A percentile compares a stretch with the other conserved stretches of the same genome.
These are phyloP conservation scores for Neomorphus geoffroyi DNA, from an alignment of 2,797 vertebrate species.

Conservation along the genomic window DNA sequence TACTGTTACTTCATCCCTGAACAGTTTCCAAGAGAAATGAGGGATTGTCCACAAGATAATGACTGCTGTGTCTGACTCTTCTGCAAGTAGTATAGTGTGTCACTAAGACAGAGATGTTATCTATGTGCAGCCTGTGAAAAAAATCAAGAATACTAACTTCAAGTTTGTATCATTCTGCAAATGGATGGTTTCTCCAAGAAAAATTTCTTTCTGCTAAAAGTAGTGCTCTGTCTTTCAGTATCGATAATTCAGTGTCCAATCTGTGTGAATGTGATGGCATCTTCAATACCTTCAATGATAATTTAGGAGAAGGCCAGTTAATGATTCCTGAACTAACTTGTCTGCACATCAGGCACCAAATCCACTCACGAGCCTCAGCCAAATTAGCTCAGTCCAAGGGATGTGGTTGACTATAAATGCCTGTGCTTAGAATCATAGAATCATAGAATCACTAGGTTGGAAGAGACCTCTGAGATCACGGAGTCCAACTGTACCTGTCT, in stretches of 20 bases:
- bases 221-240: background rate
- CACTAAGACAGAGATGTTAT: conserved; percentile 1
- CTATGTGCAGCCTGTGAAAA: conserved; percentile 2
- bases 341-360: background rate
- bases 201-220: background rate
- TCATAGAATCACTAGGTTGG: too few species aligned
- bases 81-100: conserved; percentile 28
- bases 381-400: background rate
- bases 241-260: background rate
- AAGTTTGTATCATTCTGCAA: background rate
- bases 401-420: accelerated
- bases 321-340: background rate
- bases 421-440: too few species aligned
- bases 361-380: background rate
- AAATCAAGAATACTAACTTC: background rate
- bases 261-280: background rate
- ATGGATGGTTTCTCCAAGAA: background rate
- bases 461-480: too few species aligned
- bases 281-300: background rate
- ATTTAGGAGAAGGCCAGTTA: background rate
- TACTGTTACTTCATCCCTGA: conserved; percentile 71
- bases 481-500: too few species aligned
- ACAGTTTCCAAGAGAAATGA: conserved; percentile 67
- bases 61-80: conserved; percentile 63
- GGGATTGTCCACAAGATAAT: conserved; percentile 52